Percentiles rank a stretch among this genome's conserved stretches.
phyloP scores from a whole-genome alignment of 1,140 invertebrate species.

The Venustaconcha ellipsiformis region DNA sequence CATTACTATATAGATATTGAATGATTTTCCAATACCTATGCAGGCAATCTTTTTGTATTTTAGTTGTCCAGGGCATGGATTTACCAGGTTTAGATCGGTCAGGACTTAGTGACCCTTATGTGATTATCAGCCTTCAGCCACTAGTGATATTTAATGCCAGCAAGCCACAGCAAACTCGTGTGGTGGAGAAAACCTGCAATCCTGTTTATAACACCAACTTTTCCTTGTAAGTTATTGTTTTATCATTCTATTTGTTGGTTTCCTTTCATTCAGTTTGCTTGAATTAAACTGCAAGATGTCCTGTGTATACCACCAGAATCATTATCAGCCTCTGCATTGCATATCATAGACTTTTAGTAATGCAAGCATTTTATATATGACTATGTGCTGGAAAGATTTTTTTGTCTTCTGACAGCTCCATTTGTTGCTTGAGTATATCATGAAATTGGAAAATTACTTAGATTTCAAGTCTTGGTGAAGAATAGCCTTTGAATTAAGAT shows the following conservation, averaged over 20 bases:
- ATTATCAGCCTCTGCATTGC: too few species aligned
- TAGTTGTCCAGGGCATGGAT: conserved; percentile 85
- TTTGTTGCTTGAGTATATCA: neutral
- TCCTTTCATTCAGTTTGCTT: too few species aligned
- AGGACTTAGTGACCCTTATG: conserved; percentile 89
- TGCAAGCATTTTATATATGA: too few species aligned
- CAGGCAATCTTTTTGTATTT: conserved; percentile 31
- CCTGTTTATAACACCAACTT: conserved; percentile 96
- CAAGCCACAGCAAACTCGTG: conserved; percentile 86
- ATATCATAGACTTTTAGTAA: too few species aligned
- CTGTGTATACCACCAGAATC: too few species aligned
- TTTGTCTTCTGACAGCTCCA: neutral
- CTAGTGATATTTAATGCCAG: conserved; percentile 83
- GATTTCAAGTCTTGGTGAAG: too few species aligned
- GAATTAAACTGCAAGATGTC: too few species aligned
- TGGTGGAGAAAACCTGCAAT: conserved; percentile 92
- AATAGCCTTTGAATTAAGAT: too few species aligned
- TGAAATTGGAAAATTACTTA: too few species aligned
- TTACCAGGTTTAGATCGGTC: conserved; percentile 70
- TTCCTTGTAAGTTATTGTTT: conserved; percentile 81
- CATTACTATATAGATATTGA: too few species aligned
- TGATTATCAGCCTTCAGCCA: conserved; percentile 89
- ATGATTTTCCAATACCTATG: neutral
- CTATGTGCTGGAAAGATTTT: neutral
- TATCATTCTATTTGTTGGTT: neutral